phyloP scores from a whole-genome alignment of 2,113 vertebrate genomes.

The Hydrochoerus hydrochaeris region DNA sequence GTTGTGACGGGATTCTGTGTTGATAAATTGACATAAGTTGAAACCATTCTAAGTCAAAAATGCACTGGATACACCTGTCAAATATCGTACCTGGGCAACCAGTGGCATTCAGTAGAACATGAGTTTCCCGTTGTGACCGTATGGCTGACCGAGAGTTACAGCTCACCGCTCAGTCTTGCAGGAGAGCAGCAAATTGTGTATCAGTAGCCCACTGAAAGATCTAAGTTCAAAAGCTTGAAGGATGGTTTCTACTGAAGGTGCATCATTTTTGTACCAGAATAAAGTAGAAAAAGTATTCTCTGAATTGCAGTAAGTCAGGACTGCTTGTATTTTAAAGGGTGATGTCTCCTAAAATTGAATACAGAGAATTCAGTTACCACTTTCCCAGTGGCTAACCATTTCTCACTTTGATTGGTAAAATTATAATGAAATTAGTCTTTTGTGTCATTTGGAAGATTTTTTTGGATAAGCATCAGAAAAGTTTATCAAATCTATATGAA shows the following conservation, averaged over 20 bases:
- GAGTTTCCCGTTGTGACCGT: too few species aligned
- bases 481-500: neutral
- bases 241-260: neutral
- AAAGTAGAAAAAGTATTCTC: neutral
- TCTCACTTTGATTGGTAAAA: slow-evolving; percentile 3
- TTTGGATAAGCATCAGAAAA: neutral
- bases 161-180: neutral
- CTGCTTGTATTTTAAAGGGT: neutral
- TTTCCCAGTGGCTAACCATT: neutral
- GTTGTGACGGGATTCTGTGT: neutral
- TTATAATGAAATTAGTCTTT: neutral
- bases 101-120: too few species aligned
- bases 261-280: neutral
- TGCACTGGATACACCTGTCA: too few species aligned
- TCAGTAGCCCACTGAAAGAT: neutral
- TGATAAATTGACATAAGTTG: neutral
- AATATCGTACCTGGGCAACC: neutral
- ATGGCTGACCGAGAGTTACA: too few species aligned
- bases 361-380: neutral
- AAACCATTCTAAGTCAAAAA: neutral
- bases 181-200: too few species aligned
- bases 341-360: neutral
- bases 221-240: neutral
- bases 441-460: neutral
- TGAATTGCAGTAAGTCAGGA: neutral